Conservation (phyloP, 64 coral and sea anemone genomes). For the Astreopora myriophthalma region DNA sequence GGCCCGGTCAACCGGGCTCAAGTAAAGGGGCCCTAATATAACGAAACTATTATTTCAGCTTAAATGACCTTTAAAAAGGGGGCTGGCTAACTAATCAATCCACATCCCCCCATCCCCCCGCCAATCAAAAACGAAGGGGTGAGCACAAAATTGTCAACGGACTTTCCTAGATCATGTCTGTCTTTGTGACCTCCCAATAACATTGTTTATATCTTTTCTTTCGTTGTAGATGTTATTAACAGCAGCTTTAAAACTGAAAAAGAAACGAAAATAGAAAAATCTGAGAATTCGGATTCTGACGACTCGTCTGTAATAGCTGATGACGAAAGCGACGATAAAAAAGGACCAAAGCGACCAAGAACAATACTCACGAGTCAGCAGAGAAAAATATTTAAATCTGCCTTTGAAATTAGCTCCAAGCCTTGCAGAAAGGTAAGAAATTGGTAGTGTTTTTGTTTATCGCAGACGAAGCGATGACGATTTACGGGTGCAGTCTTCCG, state of each 20-base stretch:
- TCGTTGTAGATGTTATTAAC: slow-evolving; percentile 73
- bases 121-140: too few relatives aligned
- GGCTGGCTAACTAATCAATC: too few relatives aligned
- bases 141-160: too few relatives aligned
- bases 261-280: slow-evolving; percentile 78
- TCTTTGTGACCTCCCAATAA: neutral
- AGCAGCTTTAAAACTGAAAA: slow-evolving; percentile 82
- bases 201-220: neutral
- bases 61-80: too few relatives aligned
- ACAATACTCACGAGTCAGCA: slow-evolving; percentile 98
- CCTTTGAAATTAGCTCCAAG: slow-evolving; percentile 99
- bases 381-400: slow-evolving; percentile 98
- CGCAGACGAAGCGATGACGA: too few relatives aligned
- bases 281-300: slow-evolving; percentile 80
- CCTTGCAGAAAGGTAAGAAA: slow-evolving; percentile 96
- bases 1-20: too few relatives aligned
- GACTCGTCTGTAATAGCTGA: slow-evolving; percentile 79
- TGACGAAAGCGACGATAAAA: slow-evolving; percentile 92
- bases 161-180: too few relatives aligned
- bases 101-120: too few relatives aligned
- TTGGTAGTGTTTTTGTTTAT: too few relatives aligned
- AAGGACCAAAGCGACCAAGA: slow-evolving; percentile 92
- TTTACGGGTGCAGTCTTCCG: too few relatives aligned
- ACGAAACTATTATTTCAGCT: too few relatives aligned
- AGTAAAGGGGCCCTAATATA: too few relatives aligned